Evolutionary conservation across 2,888 invertebrate species (phyloP).

Genomic region (Poecilus cupreus): DNA sequence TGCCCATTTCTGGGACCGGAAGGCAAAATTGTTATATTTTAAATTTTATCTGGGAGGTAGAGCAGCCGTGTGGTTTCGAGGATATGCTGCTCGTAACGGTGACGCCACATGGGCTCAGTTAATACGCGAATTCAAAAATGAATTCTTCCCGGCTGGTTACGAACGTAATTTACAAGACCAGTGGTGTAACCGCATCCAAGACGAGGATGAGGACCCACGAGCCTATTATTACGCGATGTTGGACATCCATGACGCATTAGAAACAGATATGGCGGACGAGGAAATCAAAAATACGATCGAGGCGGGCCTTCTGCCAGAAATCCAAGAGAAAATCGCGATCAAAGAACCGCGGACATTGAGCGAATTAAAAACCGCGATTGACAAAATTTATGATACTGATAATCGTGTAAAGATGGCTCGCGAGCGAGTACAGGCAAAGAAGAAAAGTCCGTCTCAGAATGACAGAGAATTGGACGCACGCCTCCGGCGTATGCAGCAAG

Average conservation of each 20-base stretch:
- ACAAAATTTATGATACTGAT: not conserved
- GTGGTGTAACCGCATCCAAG: not conserved
- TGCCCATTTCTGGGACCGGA: too few species aligned
- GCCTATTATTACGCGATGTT: too few species aligned
- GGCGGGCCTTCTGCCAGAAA: not conserved
- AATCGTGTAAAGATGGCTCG: not conserved
- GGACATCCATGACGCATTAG: not conserved
- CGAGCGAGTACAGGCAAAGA: not conserved
- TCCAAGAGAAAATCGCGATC: not conserved
- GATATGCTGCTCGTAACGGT: too few species aligned
- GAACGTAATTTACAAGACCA: too few species aligned
- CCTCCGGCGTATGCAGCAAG: not conserved
- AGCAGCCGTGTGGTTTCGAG: too few species aligned
- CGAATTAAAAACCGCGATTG: not conserved
- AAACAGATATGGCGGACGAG: not conserved
- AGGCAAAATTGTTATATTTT: too few species aligned
- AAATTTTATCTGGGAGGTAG: too few species aligned
- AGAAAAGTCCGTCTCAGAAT: not conserved
- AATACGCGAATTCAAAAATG: too few species aligned
- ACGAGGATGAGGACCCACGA: not conserved
- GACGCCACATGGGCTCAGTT: too few species aligned
- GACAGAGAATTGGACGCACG: not conserved
- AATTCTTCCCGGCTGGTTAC: too few species aligned
- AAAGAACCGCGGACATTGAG: not conserved
- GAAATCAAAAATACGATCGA: not conserved